Evolutionary conservation across 2,797 vertebrate genomes (phyloP), one percentile per base, ranked within the genome.

Genomic region (Balearica regulorum): DNA sequence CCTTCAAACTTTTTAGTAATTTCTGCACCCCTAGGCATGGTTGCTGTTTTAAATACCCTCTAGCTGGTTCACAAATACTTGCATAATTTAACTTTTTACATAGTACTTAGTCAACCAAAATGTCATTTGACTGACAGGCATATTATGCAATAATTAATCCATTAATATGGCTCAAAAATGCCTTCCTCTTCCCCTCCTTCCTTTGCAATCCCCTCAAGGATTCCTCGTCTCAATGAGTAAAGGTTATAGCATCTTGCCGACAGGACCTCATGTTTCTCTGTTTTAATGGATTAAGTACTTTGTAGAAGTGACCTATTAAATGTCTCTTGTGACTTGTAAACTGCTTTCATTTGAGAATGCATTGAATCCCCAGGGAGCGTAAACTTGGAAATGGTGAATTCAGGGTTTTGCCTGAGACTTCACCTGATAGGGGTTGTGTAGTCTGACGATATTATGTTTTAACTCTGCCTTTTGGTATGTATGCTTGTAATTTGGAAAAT

Each of bases 141-240:
- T 83, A 54, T 95, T 94, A 93, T 94, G 81, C 53, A 92, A 92
- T 89, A 94, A 92, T 89, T 90, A 92, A 95, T 87, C 90, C 60
- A 70, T 92, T 92, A 77, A 83, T 85, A 57, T 65, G 61, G 79
- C 87, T 75, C 28, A 92, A 80, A 89, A 96, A 95, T 85, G 75
- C 41, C 31, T 44, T 65, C n/a, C 10, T 90, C 16, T 53, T 60
- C 35, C 20, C 6, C 15, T 69, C 35, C 19, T 94, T 83, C 21
- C 29, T 55, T 78, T 66, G 39, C 46, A 39, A 19, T 16, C 18
- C 11, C 14, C 16, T 37, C 48, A 62, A 68, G 44, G 44, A 53
- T 85, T 84, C 31, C 24, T 83, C 48, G 43, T 84, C 39, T 89
- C 31, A 37, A 0, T 60, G 37, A 73, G 29, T 87, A 46, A 85